Evolutionary conservation across 2,113 vertebrate genomes (phyloP).

Genomic region (Tapirus terrestris): DNA sequence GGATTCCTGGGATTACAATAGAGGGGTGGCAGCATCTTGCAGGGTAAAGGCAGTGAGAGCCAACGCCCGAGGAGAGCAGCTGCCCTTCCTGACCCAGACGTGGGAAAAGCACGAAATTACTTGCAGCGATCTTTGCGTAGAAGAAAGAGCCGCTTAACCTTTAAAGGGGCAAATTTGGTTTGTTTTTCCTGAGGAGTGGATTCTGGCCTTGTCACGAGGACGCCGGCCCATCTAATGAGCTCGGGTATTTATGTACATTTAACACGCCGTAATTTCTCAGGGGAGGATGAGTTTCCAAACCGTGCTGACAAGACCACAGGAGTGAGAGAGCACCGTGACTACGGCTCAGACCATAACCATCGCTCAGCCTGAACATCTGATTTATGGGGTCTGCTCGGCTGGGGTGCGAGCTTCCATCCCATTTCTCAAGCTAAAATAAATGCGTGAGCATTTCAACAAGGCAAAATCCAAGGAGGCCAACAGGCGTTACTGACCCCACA

Average conservation of each 20-base stretch:
- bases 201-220: accelerated
- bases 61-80: accelerated
- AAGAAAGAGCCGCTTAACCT: neutral
- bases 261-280: neutral
- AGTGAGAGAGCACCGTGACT: accelerated
- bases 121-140: accelerated
- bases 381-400: neutral
- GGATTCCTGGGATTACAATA: accelerated
- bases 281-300: accelerated
- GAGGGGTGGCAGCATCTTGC: accelerated
- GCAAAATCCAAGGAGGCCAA: neutral
- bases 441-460: neutral
- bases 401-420: neutral
- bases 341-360: accelerated
- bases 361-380: neutral
- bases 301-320: accelerated
- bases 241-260: accelerated
- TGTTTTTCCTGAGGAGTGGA: accelerated
- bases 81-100: accelerated
- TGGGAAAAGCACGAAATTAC: accelerated
- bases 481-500: accelerated
- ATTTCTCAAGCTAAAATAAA: neutral
- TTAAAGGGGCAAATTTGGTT: neutral
- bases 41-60: accelerated
- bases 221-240: accelerated